Base-by-base conservation (phyloP, 1,140 invertebrate species). In the Atta texana region DNA sequence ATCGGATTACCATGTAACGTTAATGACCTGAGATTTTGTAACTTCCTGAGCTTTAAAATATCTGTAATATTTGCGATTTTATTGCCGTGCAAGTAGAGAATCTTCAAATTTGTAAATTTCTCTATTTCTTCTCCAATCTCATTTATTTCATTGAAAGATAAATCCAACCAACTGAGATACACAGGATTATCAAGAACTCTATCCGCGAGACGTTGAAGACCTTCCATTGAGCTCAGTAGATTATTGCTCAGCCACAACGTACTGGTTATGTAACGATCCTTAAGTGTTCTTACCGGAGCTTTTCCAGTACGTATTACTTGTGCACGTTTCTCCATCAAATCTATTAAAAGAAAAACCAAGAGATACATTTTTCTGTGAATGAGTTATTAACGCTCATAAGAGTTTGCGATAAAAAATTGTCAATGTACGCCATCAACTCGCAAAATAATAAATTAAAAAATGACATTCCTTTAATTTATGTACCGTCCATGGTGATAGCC, bases 1-100 rank as follows among this genome's bases (percentile, higher is more conserved):
- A 96, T 93, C 1, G 96, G 96, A 92, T 96, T 96, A 44, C 96
- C 96, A 68, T 96, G 96, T 28, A 96, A 91, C 6, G 96, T 96
- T 7, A 96, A 87, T 0, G 93, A 95, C 84, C 93, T 93, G 2
- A 96, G 90, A 69, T 94, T 89, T n/a, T 86, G 91, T 39, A 96
- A 82, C 0, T 87, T 85, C 68, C 93, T 92, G 6, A 96, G 75
- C 88, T 95, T 96, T 2, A 92, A 34, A 10, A 96, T 72, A 18
- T 92, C 92, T 51, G 93, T 91, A 1, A 96, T 89, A 66, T 94
- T 92, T 0, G 92, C 90, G 53, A 96, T 96, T 16, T 94, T 93
- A 86, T 96, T 96, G 0, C 95, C 96, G 74, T 96, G 96, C 14
- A 96, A 92, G 88, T 96, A 95, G 1, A 95, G 85, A 21, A 95